Evolutionary conservation across 2,797 vertebrate genomes (phyloP).

Genomic region (Hoplostethus atlanticus): DNA sequence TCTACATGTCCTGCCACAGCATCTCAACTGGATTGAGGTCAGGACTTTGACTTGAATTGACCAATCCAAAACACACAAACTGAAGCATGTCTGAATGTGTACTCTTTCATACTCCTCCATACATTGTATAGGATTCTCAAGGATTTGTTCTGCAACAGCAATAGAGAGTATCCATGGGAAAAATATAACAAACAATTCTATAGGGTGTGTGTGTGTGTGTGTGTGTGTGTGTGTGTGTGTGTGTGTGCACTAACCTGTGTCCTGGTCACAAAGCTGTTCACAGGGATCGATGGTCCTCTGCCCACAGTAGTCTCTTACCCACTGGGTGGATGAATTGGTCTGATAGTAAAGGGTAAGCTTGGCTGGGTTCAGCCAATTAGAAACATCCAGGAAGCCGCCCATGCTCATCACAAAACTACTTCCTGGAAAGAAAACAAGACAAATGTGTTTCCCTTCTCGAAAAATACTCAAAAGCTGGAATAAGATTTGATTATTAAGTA

Average conservation of each 20-base stretch:
- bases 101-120: too few species aligned
- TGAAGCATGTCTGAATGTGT: too few species aligned
- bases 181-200: too few species aligned
- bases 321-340: constrained; percentile 94
- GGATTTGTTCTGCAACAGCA: too few species aligned
- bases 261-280: constrained; percentile 95
- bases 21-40: too few species aligned
- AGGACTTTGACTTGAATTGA: too few species aligned
- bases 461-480: neutral
- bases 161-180: too few species aligned
- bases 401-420: constrained; percentile 98
- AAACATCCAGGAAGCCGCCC: constrained; percentile 96
- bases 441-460: neutral
- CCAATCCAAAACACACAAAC: too few species aligned
- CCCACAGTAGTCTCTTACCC: constrained; percentile 95
- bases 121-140: too few species aligned
- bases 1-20: too few species aligned
- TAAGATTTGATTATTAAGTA: neutral
- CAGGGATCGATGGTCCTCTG: constrained; percentile 96
- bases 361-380: constrained; percentile 98
- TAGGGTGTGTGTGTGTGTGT: neutral
- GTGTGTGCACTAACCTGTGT: constrained; percentile 89
- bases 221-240: constrained; percentile 3
- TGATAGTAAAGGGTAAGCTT: constrained; percentile 96
- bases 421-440: constrained; percentile 78